Percentiles rank a stretch among this genome's conserved stretches.
These are phyloP conservation scores for Chitala chitala DNA, from an alignment of 2,113 vertebrate genomes.

Conservation along the genomic window DNA sequence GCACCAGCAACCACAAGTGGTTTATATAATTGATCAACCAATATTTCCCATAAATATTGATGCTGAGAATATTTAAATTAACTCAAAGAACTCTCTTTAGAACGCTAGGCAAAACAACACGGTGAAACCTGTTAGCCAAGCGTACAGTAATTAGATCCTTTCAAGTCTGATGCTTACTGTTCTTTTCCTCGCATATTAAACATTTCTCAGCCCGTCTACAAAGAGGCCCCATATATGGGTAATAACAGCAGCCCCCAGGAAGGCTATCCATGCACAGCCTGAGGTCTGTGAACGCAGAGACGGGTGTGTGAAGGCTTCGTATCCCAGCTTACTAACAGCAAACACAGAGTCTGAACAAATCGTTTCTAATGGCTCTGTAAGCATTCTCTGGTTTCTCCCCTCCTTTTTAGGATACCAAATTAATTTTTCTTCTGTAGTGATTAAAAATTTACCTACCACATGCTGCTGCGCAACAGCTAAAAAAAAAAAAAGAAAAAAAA, in stretches of 20 bases:
- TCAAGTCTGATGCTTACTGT: not conserved
- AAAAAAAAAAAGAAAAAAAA: no score
- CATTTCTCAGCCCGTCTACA: not conserved
- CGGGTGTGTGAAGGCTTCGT: not conserved
- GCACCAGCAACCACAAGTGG: slow-evolving; percentile 28
- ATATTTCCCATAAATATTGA: slow-evolving; percentile 31
- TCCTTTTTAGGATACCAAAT: slow-evolving; percentile 50
- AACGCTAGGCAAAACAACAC: not conserved
- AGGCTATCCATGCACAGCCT: not conserved
- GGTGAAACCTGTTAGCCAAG: not conserved
- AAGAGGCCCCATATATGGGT: not conserved
- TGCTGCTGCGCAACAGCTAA: slow-evolving; percentile 49
- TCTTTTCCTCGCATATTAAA: not conserved
- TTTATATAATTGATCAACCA: slow-evolving; percentile 39
- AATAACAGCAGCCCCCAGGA: not conserved
- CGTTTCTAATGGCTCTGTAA: slow-evolving; percentile 50
- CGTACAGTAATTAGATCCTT: not conserved
- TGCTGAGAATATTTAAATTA: slow-evolving; percentile 28
- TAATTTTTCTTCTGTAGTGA: slow-evolving; percentile 60
- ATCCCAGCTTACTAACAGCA: slow-evolving; percentile 27
- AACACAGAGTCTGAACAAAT: slow-evolving; percentile 52
- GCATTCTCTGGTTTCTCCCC: slow-evolving; percentile 42
- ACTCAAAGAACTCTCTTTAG: slow-evolving; percentile 20
- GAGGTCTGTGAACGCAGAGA: not conserved
- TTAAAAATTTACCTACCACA: slow-evolving; percentile 64